phyloP scores from a whole-genome alignment of 1,140 invertebrate species.

The Anoplolepis gracilipes region DNA sequence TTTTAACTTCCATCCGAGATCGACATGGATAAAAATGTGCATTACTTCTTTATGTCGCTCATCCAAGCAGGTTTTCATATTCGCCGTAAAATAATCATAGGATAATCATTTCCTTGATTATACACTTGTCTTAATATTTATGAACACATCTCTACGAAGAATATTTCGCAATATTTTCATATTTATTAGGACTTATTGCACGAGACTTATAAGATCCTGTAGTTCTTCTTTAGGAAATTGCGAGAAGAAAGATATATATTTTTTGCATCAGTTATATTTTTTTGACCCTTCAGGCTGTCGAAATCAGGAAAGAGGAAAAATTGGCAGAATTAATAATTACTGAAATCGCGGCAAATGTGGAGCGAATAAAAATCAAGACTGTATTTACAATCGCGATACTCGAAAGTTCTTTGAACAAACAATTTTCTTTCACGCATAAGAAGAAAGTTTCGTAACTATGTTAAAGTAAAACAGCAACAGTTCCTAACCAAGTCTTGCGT shows the following conservation, averaged over 20 bases:
- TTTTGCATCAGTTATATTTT: neutral
- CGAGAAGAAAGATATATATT: neutral
- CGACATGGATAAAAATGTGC: slow-evolving; percentile 20
- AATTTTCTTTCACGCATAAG: neutral
- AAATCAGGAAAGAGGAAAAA: neutral
- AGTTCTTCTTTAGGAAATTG: slow-evolving; percentile 3
- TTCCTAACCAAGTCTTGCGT: neutral
- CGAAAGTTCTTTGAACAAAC: neutral
- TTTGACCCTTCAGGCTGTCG: neutral
- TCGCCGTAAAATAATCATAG: neutral
- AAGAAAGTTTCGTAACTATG: neutral
- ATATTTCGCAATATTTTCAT: too few relatives aligned
- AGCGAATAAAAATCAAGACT: neutral
- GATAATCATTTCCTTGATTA: slow-evolving; percentile 8
- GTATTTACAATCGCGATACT: neutral
- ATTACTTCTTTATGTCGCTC: slow-evolving; percentile 8
- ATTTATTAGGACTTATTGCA: neutral
- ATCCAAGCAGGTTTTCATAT: neutral
- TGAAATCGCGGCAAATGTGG: neutral
- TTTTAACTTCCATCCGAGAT: slow-evolving; percentile 36
- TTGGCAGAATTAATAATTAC: neutral
- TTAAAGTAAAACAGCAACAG: neutral
- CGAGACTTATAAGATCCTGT: neutral
- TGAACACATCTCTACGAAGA: neutral
- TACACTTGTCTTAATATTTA: neutral